These are phyloP conservation scores for Limanda limanda DNA, from an alignment of 2,113 vertebrate species.

Conservation along the genomic window DNA sequence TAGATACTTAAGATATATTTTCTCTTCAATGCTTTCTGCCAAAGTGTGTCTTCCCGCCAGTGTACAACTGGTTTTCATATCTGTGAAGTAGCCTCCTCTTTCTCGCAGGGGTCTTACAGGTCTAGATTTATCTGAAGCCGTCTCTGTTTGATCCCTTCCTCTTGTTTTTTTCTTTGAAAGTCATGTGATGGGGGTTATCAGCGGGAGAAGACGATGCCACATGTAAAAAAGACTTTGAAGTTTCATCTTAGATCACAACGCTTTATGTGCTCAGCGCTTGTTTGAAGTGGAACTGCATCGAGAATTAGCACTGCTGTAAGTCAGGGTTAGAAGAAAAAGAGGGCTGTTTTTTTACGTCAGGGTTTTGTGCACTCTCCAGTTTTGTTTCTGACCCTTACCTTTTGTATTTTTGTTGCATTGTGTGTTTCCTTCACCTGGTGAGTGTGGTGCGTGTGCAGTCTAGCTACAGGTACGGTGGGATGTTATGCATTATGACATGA, in stretches of 20 bases:
- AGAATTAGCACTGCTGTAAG: slow-evolving; percentile 11
- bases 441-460: slow-evolving; percentile 23
- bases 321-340: slow-evolving; percentile 41
- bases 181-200: slow-evolving; percentile 25
- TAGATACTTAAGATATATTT: slow-evolving; percentile 52
- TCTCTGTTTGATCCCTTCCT: slow-evolving; percentile 37
- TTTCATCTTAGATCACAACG: slow-evolving; percentile 30
- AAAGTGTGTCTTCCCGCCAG: slow-evolving; percentile 76
- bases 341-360: slow-evolving; percentile 35
- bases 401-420: slow-evolving; percentile 8
- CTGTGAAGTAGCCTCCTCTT: slow-evolving; percentile 56
- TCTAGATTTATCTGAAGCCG: slow-evolving; percentile 36
- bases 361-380: slow-evolving; percentile 43
- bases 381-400: slow-evolving; percentile 40
- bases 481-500: slow-evolving; percentile 46
- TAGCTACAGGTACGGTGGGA: slow-evolving; percentile 45
- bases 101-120: slow-evolving; percentile 25
- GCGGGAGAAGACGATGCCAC: slow-evolving; percentile 18
- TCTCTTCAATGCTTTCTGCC: slow-evolving; percentile 66
- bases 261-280: slow-evolving; percentile 36
- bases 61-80: slow-evolving; percentile 57
- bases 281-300: slow-evolving; percentile 47
- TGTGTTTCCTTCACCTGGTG: slow-evolving; percentile 27
- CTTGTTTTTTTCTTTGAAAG: not conserved
- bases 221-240: slow-evolving; percentile 41